A percentile compares a stretch with the other conserved stretches of the same genome.
Conservation (phyloP, 2,888 invertebrate species). For the Mimumesa dahlbomi region DNA sequence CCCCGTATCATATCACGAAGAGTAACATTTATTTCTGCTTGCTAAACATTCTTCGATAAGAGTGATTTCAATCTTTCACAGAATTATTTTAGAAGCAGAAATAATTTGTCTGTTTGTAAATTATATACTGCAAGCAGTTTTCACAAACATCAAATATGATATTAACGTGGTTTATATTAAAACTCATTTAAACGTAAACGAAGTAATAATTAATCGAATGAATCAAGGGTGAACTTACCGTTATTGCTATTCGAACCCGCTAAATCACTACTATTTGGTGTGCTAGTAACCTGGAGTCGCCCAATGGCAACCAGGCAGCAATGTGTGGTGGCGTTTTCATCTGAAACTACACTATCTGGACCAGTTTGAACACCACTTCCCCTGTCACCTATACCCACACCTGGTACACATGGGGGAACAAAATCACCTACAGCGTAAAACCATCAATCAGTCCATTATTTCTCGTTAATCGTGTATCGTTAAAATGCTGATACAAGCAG, state of each 20-base stretch:
- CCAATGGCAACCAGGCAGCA: slow-evolving; percentile 99
- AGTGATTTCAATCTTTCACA: no score
- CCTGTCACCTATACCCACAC: slow-evolving; percentile 82
- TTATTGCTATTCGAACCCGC: slow-evolving; percentile 90
- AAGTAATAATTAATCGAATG: not conserved
- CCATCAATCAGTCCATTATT: slow-evolving; percentile 80
- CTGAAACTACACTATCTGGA: slow-evolving; percentile 82
- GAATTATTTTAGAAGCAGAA: no score
- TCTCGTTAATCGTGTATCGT: slow-evolving; percentile 47
- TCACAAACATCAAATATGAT: no score
- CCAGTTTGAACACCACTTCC: slow-evolving; percentile 86
- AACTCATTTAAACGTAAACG: no score
- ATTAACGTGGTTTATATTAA: no score
- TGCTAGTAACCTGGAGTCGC: slow-evolving; percentile 96
- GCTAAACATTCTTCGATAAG: no score
- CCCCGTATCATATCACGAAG: no score
- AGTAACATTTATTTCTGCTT: no score
- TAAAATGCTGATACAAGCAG: slow-evolving; percentile 21
- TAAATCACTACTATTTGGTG: slow-evolving; percentile 95
- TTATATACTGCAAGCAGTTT: no score
- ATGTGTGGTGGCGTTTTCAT: slow-evolving; percentile 90
- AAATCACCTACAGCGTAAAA: slow-evolving; percentile 79
- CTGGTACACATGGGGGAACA: slow-evolving; percentile 80
- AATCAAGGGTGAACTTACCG: slow-evolving; percentile 69
- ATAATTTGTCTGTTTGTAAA: no score